A percentile compares a stretch with the other conserved stretches of the same genome.
Evolutionary conservation across 2,888 invertebrate genomes (phyloP).

Genomic region (Sinohyriopsis cumingii): DNA sequence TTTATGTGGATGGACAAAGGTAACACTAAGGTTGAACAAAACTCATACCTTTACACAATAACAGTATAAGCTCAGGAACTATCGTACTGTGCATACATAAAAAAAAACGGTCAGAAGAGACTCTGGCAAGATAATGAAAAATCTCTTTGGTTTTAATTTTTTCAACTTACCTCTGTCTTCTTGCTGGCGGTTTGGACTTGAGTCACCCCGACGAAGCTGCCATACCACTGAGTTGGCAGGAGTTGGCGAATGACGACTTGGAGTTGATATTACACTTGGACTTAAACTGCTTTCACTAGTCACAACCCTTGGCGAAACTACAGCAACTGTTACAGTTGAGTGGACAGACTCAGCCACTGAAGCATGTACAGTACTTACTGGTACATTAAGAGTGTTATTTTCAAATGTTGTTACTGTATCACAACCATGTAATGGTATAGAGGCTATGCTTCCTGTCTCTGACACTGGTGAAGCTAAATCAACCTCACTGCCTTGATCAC

Average conservation of each 20-base stretch:
- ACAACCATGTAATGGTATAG: slow-evolving; percentile 15
- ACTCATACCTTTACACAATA: too few species aligned
- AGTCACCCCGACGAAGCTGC: slow-evolving; percentile 40
- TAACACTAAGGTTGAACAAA: too few species aligned
- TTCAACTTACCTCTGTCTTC: slow-evolving; percentile 26
- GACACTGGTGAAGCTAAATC: slow-evolving; percentile 32
- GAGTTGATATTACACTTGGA: slow-evolving; percentile 32
- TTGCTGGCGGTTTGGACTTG: slow-evolving; percentile 1
- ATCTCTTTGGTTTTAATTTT: too few species aligned
- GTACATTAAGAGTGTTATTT: slow-evolving; percentile 17
- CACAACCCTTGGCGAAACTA: slow-evolving; percentile 6
- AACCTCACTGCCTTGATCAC: slow-evolving; percentile 21
- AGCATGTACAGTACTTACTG: slow-evolving; percentile 7
- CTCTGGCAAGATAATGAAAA: too few species aligned
- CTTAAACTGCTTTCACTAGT: slow-evolving; percentile 27
- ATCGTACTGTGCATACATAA: too few species aligned
- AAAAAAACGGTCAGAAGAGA: too few species aligned
- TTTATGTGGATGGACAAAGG: too few species aligned
- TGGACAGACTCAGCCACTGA: slow-evolving; percentile 2
- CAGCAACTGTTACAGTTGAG: slow-evolving; percentile 7
- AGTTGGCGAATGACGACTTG: slow-evolving; percentile 13
- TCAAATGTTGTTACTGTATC: slow-evolving; percentile 36
- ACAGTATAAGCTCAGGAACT: too few species aligned
- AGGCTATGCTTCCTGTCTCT: slow-evolving; percentile 30
- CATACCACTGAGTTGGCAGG: slow-evolving; percentile 42